Percentiles rank a stretch among this genome's conserved stretches.
Conservation (phyloP, 2,113 vertebrate species). For the Paramisgurnus dabryanus region DNA sequence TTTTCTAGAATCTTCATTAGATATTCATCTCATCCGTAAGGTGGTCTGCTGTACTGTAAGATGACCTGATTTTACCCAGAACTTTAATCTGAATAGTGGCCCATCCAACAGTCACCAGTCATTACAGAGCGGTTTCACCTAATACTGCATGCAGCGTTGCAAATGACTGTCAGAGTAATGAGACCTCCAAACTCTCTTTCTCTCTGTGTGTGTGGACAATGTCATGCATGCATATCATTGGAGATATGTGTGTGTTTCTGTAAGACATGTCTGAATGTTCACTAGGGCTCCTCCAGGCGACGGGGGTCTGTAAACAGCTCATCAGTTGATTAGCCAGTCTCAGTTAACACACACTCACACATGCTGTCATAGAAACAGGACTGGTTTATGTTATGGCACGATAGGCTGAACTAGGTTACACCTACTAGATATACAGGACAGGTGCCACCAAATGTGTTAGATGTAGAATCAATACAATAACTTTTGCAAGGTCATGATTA, state of each 20-base stretch:
- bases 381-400: neutral
- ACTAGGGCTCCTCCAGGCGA: conserved; percentile 79
- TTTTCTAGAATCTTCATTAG: conserved; percentile 7
- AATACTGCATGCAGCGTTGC: conserved; percentile 74
- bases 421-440: neutral
- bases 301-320: conserved; percentile 77
- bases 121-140: conserved; percentile 25
- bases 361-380: conserved; percentile 31
- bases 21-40: neutral
- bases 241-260: conserved; percentile 37
- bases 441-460: neutral
- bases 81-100: conserved; percentile 35
- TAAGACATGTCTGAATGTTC: conserved; percentile 45
- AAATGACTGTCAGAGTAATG: conserved; percentile 74
- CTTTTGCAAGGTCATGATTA: neutral
- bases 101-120: neutral
- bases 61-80: neutral
- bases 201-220: neutral
- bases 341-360: conserved; percentile 52
- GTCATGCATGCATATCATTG: neutral
- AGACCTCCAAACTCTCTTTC: conserved; percentile 60
- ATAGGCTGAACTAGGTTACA: neutral
- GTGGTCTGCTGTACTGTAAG: neutral
- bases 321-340: conserved; percentile 76
- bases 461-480: neutral